phyloP scores from a whole-genome alignment of 2,113 vertebrate genomes.

The Syrrhaptes paradoxus region DNA sequence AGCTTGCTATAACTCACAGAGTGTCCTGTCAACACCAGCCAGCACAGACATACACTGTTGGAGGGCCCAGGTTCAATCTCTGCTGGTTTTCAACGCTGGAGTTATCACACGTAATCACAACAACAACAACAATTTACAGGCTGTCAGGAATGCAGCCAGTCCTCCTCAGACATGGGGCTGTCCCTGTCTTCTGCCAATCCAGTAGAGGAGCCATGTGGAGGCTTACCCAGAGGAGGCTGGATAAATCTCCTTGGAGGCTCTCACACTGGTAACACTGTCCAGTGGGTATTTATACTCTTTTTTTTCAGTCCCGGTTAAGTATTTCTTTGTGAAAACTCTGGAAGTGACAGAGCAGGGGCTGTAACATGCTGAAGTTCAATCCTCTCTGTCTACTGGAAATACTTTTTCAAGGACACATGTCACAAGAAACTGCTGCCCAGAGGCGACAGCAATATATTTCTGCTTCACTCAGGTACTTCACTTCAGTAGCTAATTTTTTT shows the following conservation, averaged over 20 bases:
- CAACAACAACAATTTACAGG: neutral
- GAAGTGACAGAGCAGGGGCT: neutral
- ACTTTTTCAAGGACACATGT: neutral
- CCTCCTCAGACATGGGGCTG: neutral
- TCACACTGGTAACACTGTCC: neutral
- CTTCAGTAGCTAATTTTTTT: neutral
- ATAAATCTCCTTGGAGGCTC: neutral
- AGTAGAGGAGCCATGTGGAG: neutral
- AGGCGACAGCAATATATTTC: neutral
- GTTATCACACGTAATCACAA: neutral
- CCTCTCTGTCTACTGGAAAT: neutral
- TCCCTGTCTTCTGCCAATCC: neutral
- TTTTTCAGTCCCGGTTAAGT: neutral
- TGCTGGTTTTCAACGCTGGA: neutral
- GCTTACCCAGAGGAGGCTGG: neutral
- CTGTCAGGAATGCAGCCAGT: neutral
- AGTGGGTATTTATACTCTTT: neutral
- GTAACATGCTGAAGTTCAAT: neutral
- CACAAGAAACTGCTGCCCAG: neutral
- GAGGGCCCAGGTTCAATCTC: neutral
- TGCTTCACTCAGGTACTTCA: neutral
- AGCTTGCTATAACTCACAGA: neutral
- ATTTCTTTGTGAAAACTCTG: neutral
- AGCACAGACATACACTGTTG: neutral
- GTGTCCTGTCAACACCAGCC: neutral